Evolutionary conservation across 1,140 invertebrate genomes (phyloP), one percentile per base, ranked within the genome.

Genomic region (Drosophila persimilis): DNA sequence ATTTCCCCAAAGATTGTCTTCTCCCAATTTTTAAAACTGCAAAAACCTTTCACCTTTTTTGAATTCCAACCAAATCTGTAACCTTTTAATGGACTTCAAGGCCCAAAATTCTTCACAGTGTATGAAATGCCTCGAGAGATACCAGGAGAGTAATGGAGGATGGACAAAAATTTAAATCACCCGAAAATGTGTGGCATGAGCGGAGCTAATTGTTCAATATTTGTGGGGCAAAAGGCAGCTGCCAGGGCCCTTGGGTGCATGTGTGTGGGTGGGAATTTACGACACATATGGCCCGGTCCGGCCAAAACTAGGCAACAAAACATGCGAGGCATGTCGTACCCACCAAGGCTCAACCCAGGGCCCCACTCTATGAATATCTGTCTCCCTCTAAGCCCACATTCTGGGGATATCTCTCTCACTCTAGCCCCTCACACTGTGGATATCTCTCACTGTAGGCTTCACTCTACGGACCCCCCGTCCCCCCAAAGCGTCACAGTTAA

Each of bases 181-280:
- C 50, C 62, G 58, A 46, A 44, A 59, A 57, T 62, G 51, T 58
- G 57, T 63, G 76, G 29, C 45, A 47, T 43, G 64, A 58, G 58
- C 71, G 55, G 48, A 70, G 77, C 83, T 86, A 86, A 86, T 86
- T 88, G 73, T 78, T 85, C 81, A 75, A 85, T 85, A 81, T 77
- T 77, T 80, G 75, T 62, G 60, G 35, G 35, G 57, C 44, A 22
- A 58, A 48, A 73, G 44, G 61, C 69, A 85, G 81, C 73, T 81
- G 77, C 51, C 64, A 62, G 47, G 59, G 48, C 57, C 81, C 81
- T 66, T 62, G 57, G 70, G 83, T 70, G 62, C 75, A 77, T 77
- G 62, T 43, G 44, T 77, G 62, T 43, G 44, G 17, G 48, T 61
- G 53, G 22, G 61, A 83, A 80, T 83, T 83, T 83, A 83, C 79